Evolutionary conservation across 2,113 vertebrate genomes (phyloP).

Genomic region (Lophura nycthemera): DNA sequence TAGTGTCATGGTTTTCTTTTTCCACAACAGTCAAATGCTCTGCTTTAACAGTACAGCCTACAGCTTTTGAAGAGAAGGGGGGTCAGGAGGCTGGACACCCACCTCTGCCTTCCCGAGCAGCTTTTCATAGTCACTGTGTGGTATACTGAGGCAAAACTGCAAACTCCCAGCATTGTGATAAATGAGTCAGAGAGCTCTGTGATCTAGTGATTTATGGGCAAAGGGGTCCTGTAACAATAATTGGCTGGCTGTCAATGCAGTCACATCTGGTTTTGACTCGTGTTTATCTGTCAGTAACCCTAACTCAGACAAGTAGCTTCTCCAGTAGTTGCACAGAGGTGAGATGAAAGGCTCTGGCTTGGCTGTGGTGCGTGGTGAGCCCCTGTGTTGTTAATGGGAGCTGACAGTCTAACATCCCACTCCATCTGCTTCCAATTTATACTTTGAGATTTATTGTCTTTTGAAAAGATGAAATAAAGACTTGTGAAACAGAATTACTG

Average conservation of each 20-base stretch:
- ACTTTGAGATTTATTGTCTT: not conserved
- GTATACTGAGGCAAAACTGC: rapidly evolving
- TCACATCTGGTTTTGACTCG: not conserved
- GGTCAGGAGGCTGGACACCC: not conserved
- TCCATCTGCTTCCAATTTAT: slow-evolving; percentile 51
- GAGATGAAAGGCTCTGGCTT: not conserved
- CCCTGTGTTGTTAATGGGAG: not conserved
- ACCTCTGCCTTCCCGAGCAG: not conserved
- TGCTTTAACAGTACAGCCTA: rapidly evolving
- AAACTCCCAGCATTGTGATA: not conserved
- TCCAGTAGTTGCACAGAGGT: not conserved
- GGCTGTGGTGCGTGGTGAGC: not conserved
- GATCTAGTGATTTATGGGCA: not conserved
- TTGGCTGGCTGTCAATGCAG: not conserved
- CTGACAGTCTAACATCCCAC: not conserved
- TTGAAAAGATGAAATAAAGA: not conserved
- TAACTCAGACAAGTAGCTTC: not conserved
- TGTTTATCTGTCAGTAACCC: not conserved
- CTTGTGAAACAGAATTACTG: not conserved
- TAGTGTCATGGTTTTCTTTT: not conserved
- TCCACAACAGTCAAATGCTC: not conserved
- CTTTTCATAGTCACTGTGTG: not conserved
- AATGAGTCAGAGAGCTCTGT: not conserved
- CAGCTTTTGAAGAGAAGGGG: not conserved
- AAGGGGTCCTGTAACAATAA: not conserved